phyloP scores from a whole-genome alignment of 2,797 vertebrate genomes.

The Gobio occitaniae region DNA sequence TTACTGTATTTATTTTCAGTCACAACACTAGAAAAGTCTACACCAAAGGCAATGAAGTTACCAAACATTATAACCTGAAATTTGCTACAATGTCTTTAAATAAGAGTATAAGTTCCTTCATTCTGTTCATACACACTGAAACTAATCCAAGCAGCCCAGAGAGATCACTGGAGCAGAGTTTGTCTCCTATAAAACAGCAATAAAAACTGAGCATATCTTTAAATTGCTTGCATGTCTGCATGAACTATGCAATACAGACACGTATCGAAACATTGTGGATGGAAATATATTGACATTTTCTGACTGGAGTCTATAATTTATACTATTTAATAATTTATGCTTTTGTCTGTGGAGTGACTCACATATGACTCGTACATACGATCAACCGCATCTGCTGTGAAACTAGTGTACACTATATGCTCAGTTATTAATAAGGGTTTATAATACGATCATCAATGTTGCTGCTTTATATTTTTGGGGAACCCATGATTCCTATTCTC shows the following conservation, averaged over 20 bases:
- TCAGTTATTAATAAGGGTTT: too few species aligned
- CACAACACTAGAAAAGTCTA: not conserved
- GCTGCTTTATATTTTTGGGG: too few species aligned
- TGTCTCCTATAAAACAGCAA: not conserved
- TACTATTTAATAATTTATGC: not conserved
- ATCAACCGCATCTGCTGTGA: too few species aligned
- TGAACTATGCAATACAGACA: not conserved
- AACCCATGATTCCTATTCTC: too few species aligned
- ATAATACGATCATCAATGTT: too few species aligned
- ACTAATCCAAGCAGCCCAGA: constrained; percentile 36
- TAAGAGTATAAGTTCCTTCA: not conserved
- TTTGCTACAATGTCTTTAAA: not conserved
- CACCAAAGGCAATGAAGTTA: not conserved
- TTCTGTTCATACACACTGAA: not conserved
- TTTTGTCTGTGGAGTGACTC: not conserved
- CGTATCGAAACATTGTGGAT: not conserved
- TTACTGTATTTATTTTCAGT: not conserved
- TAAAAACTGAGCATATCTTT: constrained; percentile 4
- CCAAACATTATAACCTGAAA: not conserved
- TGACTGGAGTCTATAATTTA: not conserved
- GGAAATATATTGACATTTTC: not conserved
- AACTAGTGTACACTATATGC: too few species aligned
- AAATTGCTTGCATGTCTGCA: not conserved
- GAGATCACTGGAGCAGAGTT: constrained; percentile 6
- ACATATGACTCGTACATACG: not conserved